Evolutionary conservation across 2,113 vertebrate species (phyloP), one percentile per base, ranked within the genome.

Genomic region (Coturnix japonica): DNA sequence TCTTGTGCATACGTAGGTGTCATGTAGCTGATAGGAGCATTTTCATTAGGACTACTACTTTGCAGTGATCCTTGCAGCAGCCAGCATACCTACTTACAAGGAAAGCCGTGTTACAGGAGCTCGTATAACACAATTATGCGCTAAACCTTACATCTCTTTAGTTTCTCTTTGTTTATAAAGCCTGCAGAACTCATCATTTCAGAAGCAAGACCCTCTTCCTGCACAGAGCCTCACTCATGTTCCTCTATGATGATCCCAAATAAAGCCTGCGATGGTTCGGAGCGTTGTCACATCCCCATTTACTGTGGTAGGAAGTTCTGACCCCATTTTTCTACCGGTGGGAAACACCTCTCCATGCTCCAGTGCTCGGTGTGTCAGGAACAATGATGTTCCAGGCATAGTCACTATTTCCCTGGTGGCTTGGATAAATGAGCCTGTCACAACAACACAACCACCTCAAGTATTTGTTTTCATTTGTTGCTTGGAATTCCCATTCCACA

Each of bases 381-480:
- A 85, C 64, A 84, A 95, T 94, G 94, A 82, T 93, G 91, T 92
- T 96, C 78, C 90, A 63, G 33, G 67, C 66, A 43, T 46, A 70
- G 73, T 80, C 70, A 30, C 89, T 76, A 57, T 44, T 87, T 89
- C 74, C 90, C 81, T 81, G 41, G 60, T 81, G 93, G 63, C 95
- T 75, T 86, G 43, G 64, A 74, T 87, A 94, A 78, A 87, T 59
- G 87, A 93, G 44, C 51, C 73, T 88, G 91, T 94, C 91, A 79
- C 82, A 56, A 14, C 87, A 82, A 67, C 0, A 8, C 89, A 82
- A 13, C 64, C 75, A 67, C 69, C 79, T 81, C 44, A 72, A 83
- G 80, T 94, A 91, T 88, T 90, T 90, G 63, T 89, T 94, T 95
- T 76, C 56, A 19, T 94, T 92, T 96, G 73, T 86, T 77, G 9